Evolutionary conservation across 2,113 vertebrate genomes (phyloP), one percentile per base, ranked within the genome.

Genomic region (Ursus arctos): DNA sequence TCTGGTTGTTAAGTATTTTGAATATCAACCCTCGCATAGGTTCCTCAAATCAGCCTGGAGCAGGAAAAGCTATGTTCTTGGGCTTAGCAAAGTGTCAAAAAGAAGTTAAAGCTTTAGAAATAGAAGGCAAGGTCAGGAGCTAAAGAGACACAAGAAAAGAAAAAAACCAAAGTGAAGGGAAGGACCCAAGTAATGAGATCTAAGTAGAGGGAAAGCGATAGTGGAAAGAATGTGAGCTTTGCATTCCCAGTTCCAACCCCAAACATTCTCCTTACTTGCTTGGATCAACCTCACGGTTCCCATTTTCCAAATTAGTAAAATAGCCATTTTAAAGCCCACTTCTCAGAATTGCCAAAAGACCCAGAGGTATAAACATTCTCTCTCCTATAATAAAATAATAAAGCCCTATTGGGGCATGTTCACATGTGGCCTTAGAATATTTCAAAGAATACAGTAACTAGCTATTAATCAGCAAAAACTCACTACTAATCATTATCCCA

Each of bases 141-240:
- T n/a, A 31, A 51, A 71, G 0, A 79, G 14, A 43, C 31, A 22
- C 7, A 63, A 74, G n/a, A 77, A 79, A 43, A 88, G 22, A 85
- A 21, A 79, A 53, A 65, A 57, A 61, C 2, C 15, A 43, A 82
- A 26, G 31, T 65, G n/a, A 65, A 12, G 6, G 2, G 22, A 63
- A 86, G 53, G 10, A 61, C n/a, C 21, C 22, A 80, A 80, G 79
- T 31, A 63, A 72, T 2, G 2, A 51, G 36, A 18, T 43, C 22
- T 22, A 79, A 71, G 7, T 13, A 55, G 10, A 67, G n/a, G 13
- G 18, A 53, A n/a, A 0, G 6, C 2, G n/a, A 71, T 0, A 7
- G 18, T 4, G 0, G 14, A 74, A 51, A 87, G 10, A 55, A 24
- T 3, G 0, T 19, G 31, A 13, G 14, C 47, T 33, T 28, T 43